Conservation (phyloP, 2,113 vertebrate species). For the Hepsetus odoe region DNA sequence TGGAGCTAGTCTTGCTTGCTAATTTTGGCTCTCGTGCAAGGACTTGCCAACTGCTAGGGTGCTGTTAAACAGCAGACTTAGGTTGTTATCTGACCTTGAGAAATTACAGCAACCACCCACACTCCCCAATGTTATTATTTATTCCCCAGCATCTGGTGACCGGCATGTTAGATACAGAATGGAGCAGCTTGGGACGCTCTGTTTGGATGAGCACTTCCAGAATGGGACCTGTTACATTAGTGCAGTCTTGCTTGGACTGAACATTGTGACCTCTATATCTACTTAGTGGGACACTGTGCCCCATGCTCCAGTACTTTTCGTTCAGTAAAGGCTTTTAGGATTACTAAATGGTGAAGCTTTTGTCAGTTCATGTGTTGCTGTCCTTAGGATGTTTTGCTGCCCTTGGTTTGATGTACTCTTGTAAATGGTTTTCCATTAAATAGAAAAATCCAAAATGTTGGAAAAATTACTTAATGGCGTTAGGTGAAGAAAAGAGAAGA, state of each 20-base stretch:
- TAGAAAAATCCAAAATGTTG: no score
- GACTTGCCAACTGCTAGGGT: conserved; percentile 54
- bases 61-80: conserved; percentile 31
- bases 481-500: not conserved
- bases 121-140: conserved; percentile 38
- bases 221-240: conserved; percentile 51
- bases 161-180: not conserved
- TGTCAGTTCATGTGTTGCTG: not conserved
- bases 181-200: conserved; percentile 3
- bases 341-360: not conserved
- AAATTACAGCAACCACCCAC: conserved; percentile 34
- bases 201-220: conserved; percentile 40
- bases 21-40: conserved; percentile 61
- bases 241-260: conserved; percentile 36
- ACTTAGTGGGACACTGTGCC: conserved; percentile 27
- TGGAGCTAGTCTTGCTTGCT: conserved; percentile 44
- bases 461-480: no score
- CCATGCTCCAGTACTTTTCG: not conserved
- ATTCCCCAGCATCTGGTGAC: conserved; percentile 43
- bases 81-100: conserved; percentile 50
- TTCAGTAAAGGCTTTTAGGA: conserved; percentile 8
- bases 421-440: no score
- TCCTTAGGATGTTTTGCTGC: not conserved
- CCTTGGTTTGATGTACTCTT: not conserved
- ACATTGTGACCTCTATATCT: conserved; percentile 36